Evolutionary conservation across 1,140 invertebrate species (phyloP), one percentile per base, ranked within the genome.

Genomic region (Caenorhabditis inopinata): DNA sequence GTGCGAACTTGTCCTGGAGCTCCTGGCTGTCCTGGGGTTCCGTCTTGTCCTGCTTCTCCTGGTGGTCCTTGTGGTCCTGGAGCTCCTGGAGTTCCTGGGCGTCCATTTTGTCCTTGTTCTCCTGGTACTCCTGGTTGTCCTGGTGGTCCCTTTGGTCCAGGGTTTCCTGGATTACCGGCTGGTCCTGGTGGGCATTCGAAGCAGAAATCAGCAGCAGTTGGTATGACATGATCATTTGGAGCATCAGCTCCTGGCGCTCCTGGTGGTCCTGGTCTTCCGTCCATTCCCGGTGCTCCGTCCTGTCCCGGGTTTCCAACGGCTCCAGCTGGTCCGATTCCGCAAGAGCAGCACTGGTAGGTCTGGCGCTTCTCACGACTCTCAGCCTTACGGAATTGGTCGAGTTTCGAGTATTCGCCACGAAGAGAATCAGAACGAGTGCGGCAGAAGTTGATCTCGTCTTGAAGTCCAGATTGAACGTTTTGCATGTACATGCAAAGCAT

Each of bases 401-500:
- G 73, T n/a, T 74, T 76, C 18, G 79, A 58, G 74, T 81, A 81
- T 45, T 81, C 79, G 35, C 79, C 79, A 49, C 53, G 47, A 16
- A 81, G 79, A 18, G 73, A 75, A 35, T 76, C 79, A 18, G 79
- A 76, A 47, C 79, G 47, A n/a, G 79, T 81, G 21, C 79, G 47
- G 74, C 79, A 81, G 79, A 81, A 81, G 35, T 81, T 81, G 47
- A 81, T 81, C 74, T 79, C 79, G 21, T 81, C 79, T 68, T 81
- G 79, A 35, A 81, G 79, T 53, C 73, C 74, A 42, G 79, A 81
- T 73, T 81, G 79, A 49, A 81, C 79, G 47, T 81, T 76, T 47
- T 81, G 79, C 73, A 81, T 79, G 62, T 79, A 79, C 62, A 84
- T 84, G 73, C 86, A 85, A 53, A 85, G 85, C 85, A 85, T 85